Evolutionary conservation across 2,797 vertebrate species (phyloP).

Genomic region (Oreochromis mossambicus): DNA sequence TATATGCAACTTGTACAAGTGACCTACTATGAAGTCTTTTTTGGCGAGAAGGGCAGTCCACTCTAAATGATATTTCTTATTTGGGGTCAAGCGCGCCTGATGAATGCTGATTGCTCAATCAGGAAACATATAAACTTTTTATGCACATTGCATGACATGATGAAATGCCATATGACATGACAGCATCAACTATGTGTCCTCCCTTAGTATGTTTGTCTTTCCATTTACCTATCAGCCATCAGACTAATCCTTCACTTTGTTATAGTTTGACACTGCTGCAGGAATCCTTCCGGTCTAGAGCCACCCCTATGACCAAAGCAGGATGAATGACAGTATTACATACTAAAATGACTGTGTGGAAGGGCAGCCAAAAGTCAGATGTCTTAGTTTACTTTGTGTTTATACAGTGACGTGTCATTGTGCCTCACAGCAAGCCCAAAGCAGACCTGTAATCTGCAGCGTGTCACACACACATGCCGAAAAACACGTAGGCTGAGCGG

Average conservation of each 20-base stretch:
- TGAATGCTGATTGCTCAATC: not conserved
- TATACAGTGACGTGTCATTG: conserved; percentile 41
- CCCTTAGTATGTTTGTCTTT: not conserved
- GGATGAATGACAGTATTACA: conserved; percentile 42
- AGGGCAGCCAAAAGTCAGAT: conserved; percentile 62
- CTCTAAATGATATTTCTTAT: not conserved
- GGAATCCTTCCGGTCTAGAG: not conserved
- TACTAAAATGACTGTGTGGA: conserved; percentile 5
- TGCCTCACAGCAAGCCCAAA: conserved; percentile 10
- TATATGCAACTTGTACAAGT: not conserved
- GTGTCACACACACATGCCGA: not conserved
- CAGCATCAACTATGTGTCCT: not conserved
- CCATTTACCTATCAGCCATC: not conserved
- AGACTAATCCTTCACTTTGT: not conserved
- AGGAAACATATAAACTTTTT: not conserved
- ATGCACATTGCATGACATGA: not conserved
- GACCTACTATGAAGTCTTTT: not conserved
- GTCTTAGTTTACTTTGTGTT: conserved; percentile 62
- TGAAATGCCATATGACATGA: not conserved
- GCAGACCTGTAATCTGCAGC: conserved; percentile 49
- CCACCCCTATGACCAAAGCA: not conserved
- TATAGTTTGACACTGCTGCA: not conserved
- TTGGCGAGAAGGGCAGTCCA: not conserved
- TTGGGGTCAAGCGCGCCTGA: not conserved
- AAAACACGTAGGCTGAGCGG: not conserved